Conservation (phyloP, 2,888 invertebrate species). For the Drosophila gaucha region DNA sequence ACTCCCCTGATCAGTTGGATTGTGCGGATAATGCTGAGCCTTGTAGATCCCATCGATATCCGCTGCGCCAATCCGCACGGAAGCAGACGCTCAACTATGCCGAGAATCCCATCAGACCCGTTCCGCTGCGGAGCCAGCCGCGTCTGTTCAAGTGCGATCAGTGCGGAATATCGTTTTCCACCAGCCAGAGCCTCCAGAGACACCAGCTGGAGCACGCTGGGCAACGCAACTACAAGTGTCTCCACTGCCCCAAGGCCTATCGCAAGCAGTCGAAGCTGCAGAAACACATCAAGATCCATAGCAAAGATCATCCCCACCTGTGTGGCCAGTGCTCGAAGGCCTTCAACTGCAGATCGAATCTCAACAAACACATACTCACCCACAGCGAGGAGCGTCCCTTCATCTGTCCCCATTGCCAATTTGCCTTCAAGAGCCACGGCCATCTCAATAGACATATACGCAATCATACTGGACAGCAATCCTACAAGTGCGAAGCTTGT, state of each 20-base stretch:
- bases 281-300: conserved; percentile 9
- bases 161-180: background rate
- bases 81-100: background rate
- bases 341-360: background rate
- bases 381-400: conserved; percentile 7
- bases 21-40: background rate
- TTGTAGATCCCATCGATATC: background rate
- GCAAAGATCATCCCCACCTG: background rate
- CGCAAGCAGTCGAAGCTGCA: background rate
- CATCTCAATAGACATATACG: background rate
- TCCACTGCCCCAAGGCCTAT: conserved; percentile 8
- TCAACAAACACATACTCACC: background rate
- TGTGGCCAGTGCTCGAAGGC: conserved; percentile 11
- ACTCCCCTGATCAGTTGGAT: background rate
- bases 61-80: background rate
- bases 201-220: background rate
- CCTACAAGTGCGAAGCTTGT: background rate
- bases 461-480: background rate
- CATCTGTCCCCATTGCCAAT: conserved; percentile 4
- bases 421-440: background rate
- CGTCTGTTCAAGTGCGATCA: conserved; percentile 10
- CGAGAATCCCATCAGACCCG: background rate
- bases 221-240: conserved; percentile 3
- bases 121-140: background rate
- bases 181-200: background rate